These are phyloP conservation scores for Cydia splendana DNA, from an alignment of 1,140 invertebrate species.

Conservation along the genomic window DNA sequence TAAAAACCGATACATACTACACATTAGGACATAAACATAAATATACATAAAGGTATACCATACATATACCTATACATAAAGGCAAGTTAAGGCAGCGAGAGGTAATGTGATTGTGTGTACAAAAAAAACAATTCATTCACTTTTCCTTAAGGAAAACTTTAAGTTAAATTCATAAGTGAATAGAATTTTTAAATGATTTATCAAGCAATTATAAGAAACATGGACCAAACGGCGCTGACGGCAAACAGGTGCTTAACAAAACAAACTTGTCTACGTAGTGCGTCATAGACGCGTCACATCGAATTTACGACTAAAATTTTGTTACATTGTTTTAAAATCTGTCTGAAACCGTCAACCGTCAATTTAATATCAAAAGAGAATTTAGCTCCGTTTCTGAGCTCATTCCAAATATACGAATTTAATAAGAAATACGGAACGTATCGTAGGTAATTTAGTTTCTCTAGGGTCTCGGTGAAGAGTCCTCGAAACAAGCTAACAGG, in stretches of 20 bases:
- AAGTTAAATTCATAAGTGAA: constrained; percentile 35
- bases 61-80: too few relatives aligned
- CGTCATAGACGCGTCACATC: constrained; percentile 9
- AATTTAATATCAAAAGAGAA: not conserved
- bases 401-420: not conserved
- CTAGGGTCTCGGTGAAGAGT: too few relatives aligned
- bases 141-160: constrained; percentile 36
- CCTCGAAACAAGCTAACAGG: too few relatives aligned
- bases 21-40: too few relatives aligned
- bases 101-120: too few relatives aligned
- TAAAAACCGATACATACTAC: too few relatives aligned
- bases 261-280: constrained; percentile 10
- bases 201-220: not conserved
- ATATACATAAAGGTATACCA: too few relatives aligned
- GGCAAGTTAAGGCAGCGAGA: too few relatives aligned
- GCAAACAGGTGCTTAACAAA: constrained; percentile 14
- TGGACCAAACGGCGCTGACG: not conserved
- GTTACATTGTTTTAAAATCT: not conserved
- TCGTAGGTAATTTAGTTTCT: too few relatives aligned
- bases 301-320: not conserved
- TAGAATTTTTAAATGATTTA: not conserved
- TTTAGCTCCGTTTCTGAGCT: not conserved
- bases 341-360: not conserved
- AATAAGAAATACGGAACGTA: not conserved
- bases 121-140: not conserved